Base-by-base conservation (phyloP, 2,113 vertebrate species). In the Ammodytes marinus region DNA sequence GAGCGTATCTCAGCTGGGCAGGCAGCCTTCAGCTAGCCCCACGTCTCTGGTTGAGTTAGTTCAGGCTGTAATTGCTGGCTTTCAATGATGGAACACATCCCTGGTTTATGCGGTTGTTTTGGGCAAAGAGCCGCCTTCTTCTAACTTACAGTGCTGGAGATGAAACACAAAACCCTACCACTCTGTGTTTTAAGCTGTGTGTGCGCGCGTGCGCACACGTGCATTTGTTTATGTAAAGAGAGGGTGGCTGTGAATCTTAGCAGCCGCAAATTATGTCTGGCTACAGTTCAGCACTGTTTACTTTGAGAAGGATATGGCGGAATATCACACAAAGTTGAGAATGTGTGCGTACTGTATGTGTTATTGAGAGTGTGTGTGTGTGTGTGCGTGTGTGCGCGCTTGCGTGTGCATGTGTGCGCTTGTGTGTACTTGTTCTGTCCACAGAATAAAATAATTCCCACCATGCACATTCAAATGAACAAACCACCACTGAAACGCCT, bases 101-200 rank as follows among this genome's bases (percentile, higher is more conserved):
- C 80, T 85, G 76, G 86, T 88, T 87, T 87, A 65, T 91, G 87
- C 85, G 91, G 89, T 68, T 68, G 42, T 82, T 83, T 77, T 55
- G 68, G 77, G 77, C 79, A 76, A 35, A 27, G 77, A 71, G 79
- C 77, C 47, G 73, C 46, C 75, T 78, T 83, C 59, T 81, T 63
- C 69, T 55, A 58, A 85, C 69, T 63, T 40, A 79, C 78, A 88
- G 61, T 68, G 69, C 58, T 52, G 5, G 0, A 74, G 60, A 85
- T 79, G 79, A 80, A 85, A 85, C 69, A 68, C 71, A 67, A 84
- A 86, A 85, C 57, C 11, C 8, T 69, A 42, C 85, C 59, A 39
- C 64, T 73, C 81, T 71, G 27, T 73, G 72, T 84, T 77, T 27
- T 58, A 60, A 61, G 69, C 17, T 70, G 68, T 73, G 69, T 69